A percentile compares a stretch with the other conserved stretches of the same genome.
phyloP scores from a whole-genome alignment of 2,888 invertebrate species.

The Lycia hirtaria region DNA sequence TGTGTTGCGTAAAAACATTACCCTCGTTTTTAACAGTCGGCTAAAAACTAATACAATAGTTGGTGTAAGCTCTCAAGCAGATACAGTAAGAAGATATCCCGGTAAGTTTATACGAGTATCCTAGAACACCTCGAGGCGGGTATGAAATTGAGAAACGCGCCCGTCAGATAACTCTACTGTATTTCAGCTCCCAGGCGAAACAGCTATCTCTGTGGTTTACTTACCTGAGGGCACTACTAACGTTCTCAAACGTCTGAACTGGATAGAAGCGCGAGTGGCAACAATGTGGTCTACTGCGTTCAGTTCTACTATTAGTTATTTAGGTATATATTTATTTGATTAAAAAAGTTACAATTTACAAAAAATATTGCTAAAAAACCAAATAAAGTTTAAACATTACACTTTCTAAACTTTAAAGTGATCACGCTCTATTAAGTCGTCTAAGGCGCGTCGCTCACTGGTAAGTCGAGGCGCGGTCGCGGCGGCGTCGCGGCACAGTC shows the following conservation, averaged over 20 bases:
- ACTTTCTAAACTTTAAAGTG: no score
- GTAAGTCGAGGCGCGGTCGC: no score
- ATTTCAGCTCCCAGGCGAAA: slow-evolving; percentile 56
- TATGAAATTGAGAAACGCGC: slow-evolving; percentile 54
- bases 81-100: slow-evolving; percentile 12
- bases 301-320: no score
- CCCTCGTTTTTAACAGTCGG: slow-evolving; percentile 34
- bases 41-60: slow-evolving; percentile 37
- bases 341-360: no score
- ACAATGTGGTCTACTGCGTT: no score
- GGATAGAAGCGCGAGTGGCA: not conserved
- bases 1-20: slow-evolving; percentile 39
- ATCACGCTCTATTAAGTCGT: no score
- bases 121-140: slow-evolving; percentile 43
- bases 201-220: slow-evolving; percentile 61
- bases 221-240: slow-evolving; percentile 47
- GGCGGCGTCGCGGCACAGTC: no score
- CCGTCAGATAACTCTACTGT: slow-evolving; percentile 70
- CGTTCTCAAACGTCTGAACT: not conserved
- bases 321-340: not conserved
- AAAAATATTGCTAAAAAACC: no score
- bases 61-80: not conserved
- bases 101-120: slow-evolving; percentile 18
- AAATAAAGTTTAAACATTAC: no score
- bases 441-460: no score